Evolutionary conservation across 2,113 vertebrate genomes (phyloP).

Genomic region (Lepus timidus): DNA sequence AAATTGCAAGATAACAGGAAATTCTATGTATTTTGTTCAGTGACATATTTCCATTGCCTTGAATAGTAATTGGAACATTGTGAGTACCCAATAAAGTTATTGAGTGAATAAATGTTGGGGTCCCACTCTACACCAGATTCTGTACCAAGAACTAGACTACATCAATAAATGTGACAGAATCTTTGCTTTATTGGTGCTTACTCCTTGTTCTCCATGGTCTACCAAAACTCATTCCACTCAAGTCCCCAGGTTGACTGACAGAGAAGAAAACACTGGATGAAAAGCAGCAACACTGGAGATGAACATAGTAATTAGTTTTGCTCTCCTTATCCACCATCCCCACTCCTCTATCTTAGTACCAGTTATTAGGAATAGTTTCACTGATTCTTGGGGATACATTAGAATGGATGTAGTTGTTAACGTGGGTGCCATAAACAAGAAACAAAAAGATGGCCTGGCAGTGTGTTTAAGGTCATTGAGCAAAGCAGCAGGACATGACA

Average conservation of each 20-base stretch:
- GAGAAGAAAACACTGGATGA: neutral
- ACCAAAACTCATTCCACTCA: neutral
- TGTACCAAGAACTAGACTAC: neutral
- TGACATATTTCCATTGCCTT: neutral
- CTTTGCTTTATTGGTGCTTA: neutral
- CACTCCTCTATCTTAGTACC: neutral
- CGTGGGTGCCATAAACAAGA: neutral
- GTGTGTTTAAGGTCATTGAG: neutral
- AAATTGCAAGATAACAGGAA: neutral
- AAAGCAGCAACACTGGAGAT: neutral
- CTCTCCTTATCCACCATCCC: neutral
- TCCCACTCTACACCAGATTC: neutral
- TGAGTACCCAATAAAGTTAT: neutral
- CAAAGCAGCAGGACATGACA: neutral
- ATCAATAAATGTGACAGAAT: neutral
- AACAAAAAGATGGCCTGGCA: neutral
- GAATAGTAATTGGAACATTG: neutral
- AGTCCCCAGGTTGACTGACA: neutral
- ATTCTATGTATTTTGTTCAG: neutral
- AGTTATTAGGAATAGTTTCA: neutral
- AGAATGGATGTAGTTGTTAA: neutral
- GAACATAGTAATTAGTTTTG: neutral
- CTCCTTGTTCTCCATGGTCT: neutral
- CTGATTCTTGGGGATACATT: conserved; percentile 3
- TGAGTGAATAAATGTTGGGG: neutral